Evolutionary conservation across 30 jellyfish, hydroid and myxozoan species (phyloP).

Genomic region (Aurelia sp.): DNA sequence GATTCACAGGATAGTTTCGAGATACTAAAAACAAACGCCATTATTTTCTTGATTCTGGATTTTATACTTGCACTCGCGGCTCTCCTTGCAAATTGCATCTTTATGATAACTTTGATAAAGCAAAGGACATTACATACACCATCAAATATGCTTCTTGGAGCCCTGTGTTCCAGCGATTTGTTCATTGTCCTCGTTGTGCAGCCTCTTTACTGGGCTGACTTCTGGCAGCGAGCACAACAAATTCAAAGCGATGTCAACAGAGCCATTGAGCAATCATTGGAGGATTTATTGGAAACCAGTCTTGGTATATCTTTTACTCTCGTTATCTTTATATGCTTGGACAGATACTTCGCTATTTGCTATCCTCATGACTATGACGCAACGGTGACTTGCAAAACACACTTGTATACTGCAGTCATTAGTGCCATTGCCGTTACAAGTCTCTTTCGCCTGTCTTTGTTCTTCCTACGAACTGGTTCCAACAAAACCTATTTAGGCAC

Average conservation of each 20-base stretch:
- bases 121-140: conserved; percentile 34
- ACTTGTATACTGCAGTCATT: background rate
- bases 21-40: background rate
- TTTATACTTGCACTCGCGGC: conserved; percentile 5
- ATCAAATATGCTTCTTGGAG: conserved; percentile 41
- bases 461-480: background rate
- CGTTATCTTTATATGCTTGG: conserved; percentile 15
- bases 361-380: conserved; percentile 34
- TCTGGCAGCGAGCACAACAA: no score
- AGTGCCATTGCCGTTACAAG: background rate
- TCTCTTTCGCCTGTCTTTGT: background rate
- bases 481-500: no score
- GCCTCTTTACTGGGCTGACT: background rate
- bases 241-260: background rate
- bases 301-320: conserved; percentile 23
- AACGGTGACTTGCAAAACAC: conserved; percentile 24
- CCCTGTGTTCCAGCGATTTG: conserved; percentile 28
- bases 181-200: conserved; percentile 6
- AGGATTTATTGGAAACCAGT: background rate
- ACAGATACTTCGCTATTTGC: conserved; percentile 37
- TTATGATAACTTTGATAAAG: conserved; percentile 10
- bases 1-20: no score
- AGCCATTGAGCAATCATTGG: background rate
- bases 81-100: background rate
- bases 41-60: background rate